Percentiles rank a stretch among this genome's conserved stretches.
Conservation (phyloP, 2,888 invertebrate genomes). For the Machimus atricapillus region DNA sequence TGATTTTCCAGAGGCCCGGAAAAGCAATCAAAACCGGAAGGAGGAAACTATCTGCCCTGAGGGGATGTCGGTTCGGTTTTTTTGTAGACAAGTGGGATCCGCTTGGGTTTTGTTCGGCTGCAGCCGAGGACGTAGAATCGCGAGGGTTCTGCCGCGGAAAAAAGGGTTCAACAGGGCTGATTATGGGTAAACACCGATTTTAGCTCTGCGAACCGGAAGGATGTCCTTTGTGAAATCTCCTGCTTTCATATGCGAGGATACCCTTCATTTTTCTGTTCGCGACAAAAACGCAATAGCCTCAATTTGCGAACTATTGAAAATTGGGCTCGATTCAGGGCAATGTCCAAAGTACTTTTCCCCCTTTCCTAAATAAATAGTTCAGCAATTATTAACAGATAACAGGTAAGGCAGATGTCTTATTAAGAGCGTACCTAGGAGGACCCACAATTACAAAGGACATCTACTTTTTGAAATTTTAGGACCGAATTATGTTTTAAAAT, state of each 20-base stretch:
- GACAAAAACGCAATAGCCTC: neutral
- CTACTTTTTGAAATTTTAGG: neutral
- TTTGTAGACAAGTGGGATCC: neutral
- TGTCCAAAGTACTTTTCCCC: neutral
- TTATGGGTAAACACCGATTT: neutral
- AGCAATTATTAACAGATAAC: neutral
- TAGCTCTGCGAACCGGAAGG: constrained; percentile 12
- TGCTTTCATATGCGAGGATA: neutral
- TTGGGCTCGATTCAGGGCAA: neutral
- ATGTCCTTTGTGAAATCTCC: constrained; percentile 9
- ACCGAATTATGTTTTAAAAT: neutral
- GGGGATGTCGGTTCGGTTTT: neutral
- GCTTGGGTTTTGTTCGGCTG: neutral
- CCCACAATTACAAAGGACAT: neutral
- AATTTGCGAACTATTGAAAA: neutral
- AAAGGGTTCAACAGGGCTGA: neutral
- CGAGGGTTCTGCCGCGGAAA: neutral
- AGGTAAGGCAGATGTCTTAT: neutral
- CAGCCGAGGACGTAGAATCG: neutral
- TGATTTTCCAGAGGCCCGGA: constrained; percentile 21
- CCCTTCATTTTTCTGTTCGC: neutral
- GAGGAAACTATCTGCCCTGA: constrained; percentile 5
- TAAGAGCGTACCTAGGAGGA: neutral
- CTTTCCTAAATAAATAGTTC: neutral
- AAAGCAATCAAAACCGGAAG: constrained; percentile 32